These are phyloP conservation scores for Oenanthe oenanthe DNA, from an alignment of 2,113 vertebrate genomes.

Conservation along the genomic window DNA sequence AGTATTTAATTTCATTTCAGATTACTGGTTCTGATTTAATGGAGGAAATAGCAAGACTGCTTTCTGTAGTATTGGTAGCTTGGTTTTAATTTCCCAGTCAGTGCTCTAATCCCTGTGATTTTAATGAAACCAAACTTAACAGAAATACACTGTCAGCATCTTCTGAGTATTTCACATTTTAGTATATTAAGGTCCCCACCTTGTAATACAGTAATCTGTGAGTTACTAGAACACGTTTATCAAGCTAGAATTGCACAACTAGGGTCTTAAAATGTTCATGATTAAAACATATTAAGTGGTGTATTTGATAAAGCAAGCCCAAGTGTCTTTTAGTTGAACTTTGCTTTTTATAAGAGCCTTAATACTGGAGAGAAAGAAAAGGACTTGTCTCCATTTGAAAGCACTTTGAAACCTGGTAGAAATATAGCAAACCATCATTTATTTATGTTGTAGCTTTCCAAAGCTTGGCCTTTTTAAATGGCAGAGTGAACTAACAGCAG, in stretches of 20 bases:
- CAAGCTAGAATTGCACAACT: neutral
- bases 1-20: neutral
- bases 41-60: neutral
- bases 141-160: neutral
- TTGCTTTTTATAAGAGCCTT: conserved; percentile 3
- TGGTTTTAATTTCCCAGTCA: neutral
- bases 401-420: conserved; percentile 24
- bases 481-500: neutral
- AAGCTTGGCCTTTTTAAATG: neutral
- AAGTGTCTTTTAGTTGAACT: conserved; percentile 35
- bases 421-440: neutral
- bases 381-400: conserved; percentile 18
- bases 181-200: neutral
- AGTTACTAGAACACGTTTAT: neutral
- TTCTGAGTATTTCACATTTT: neutral
- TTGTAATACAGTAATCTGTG: neutral
- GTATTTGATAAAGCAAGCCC: neutral
- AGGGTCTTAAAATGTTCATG: neutral
- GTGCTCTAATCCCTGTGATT: neutral
- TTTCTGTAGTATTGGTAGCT: neutral
- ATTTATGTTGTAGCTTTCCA: neutral
- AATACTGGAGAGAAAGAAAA: conserved; percentile 37
- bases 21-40: neutral
- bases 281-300: neutral
- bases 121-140: neutral